Evolutionary conservation across 2,113 vertebrate species (phyloP), one percentile per base, ranked within the genome.

Genomic region (Notarius quadriscutis): DNA sequence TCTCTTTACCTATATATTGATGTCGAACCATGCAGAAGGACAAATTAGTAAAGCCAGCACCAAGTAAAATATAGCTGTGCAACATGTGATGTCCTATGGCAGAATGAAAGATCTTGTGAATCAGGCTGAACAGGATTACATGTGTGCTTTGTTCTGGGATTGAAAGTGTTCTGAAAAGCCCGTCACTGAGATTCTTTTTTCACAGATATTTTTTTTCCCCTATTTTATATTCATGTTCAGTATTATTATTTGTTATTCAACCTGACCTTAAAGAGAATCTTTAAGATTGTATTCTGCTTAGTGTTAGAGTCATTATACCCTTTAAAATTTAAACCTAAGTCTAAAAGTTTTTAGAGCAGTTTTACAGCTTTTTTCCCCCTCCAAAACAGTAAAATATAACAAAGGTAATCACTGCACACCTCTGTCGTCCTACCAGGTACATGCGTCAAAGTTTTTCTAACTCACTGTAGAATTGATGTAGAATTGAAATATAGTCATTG

Each of bases 111-210:
- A 81, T 83, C 80, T 67, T 78, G 67, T 86, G 87, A 69, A 84
- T 89, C 74, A 60, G 63, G 63, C 83, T 85, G 50, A 83, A 84
- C 75, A 90, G 87, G 87, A 89, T 88, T 90, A 90, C 87, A 89
- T 87, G 58, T 83, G 85, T 55, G 55, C 51, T 83, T 88, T 91
- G 83, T 87, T 83, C 67, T n/a, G 17, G 51, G 74, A 69, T 71
- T 86, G 75, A 27, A 80, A 62, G 57, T 48, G 84, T 84, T 79
- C 81, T 74, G 57, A 55, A 4, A 34, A 62, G 22, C 9, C 27
- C 12, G 27, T 62, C 53, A 81, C 27, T 20, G 7, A 81, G 78
- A 20, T 60, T 34, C 0, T 10, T 1, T 18, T 30, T 34, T 41
- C 41, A 41, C 41, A 17, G 14, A 53, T n/a, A n/a, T 6, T 2